These are phyloP conservation scores for Helicoverpa armigera DNA, from an alignment of 1,140 invertebrate species.

Conservation along the genomic window DNA sequence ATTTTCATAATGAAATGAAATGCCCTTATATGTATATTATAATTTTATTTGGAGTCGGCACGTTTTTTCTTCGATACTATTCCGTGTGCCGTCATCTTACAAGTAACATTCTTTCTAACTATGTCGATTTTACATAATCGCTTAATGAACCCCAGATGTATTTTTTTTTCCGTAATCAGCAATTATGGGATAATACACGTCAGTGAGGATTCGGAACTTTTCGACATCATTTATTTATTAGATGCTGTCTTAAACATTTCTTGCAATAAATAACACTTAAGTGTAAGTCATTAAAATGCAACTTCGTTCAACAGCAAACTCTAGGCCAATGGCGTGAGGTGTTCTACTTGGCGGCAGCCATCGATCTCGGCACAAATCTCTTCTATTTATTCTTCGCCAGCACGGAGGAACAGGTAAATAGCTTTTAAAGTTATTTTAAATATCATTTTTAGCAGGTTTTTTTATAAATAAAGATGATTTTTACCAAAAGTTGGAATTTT, in stretches of 20 bases:
- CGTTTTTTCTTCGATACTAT: too few species aligned
- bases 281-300: too few species aligned
- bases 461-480: neutral
- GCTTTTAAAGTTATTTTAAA: slow-evolving; percentile 9
- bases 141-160: too few species aligned
- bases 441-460: neutral
- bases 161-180: too few species aligned
- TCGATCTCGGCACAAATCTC: slow-evolving; percentile 92
- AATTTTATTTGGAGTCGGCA: too few species aligned
- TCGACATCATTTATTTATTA: neutral
- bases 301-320: slow-evolving; percentile 89
- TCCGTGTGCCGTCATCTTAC: too few species aligned
- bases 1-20: too few species aligned
- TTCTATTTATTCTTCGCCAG: slow-evolving; percentile 95
- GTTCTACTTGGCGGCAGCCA: slow-evolving; percentile 94
- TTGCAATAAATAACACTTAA: neutral
- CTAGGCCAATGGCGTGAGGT: slow-evolving; percentile 94
- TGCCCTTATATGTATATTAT: too few species aligned
- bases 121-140: too few species aligned
- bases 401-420: slow-evolving; percentile 91
- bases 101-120: too few species aligned
- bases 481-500: neutral
- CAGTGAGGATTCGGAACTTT: too few species aligned
- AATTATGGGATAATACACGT: too few species aligned
- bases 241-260: neutral